Evolutionary conservation across 2,888 invertebrate genomes (phyloP).

Genomic region (Erynnis tages): DNA sequence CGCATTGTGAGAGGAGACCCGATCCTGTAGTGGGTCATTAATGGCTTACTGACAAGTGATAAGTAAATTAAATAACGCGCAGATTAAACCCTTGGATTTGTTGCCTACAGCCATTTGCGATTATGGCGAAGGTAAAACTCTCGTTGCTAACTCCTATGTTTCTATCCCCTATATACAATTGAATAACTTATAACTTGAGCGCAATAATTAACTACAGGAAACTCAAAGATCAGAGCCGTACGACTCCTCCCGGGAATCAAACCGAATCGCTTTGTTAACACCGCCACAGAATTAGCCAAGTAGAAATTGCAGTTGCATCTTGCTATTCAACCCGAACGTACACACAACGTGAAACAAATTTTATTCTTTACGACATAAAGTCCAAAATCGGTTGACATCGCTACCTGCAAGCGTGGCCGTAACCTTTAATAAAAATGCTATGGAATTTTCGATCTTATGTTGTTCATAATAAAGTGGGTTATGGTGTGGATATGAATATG

Average conservation of each 20-base stretch:
- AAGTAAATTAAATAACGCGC: too few relatives aligned
- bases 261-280: conserved; percentile 23
- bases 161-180: too few relatives aligned
- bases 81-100: too few relatives aligned
- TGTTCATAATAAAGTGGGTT: too few relatives aligned
- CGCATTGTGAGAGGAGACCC: too few relatives aligned
- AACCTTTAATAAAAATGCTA: neutral
- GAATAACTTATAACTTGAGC: too few relatives aligned
- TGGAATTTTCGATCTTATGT: neutral
- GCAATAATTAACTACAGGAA: neutral
- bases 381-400: neutral
- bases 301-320: conserved; percentile 19
- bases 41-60: too few relatives aligned
- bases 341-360: neutral
- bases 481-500: neutral
- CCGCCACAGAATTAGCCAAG: conserved; percentile 19
- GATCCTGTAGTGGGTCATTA: too few relatives aligned
- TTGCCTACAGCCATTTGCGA: too few relatives aligned
- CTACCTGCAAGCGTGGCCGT: neutral
- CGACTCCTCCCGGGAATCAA: conserved; percentile 14
- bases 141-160: too few relatives aligned
- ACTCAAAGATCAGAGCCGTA: neutral
- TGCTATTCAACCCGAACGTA: neutral
- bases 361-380: neutral
- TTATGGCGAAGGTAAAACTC: too few relatives aligned